Evolutionary conservation across 2,888 invertebrate genomes (phyloP).

Genomic region (Pyrgus malvae): DNA sequence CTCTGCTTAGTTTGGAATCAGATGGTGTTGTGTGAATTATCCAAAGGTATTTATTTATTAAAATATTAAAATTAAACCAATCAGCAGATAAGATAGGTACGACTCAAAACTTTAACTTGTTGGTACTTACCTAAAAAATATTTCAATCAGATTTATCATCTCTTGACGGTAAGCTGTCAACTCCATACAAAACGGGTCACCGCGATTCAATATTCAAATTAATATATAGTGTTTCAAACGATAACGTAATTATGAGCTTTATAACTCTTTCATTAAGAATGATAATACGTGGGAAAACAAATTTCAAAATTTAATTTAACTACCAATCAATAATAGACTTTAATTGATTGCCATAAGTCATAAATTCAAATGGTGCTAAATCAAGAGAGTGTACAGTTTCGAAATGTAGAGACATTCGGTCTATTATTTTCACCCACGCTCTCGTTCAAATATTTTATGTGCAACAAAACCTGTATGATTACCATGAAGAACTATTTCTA

Average conservation of each 20-base stretch:
- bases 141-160: background rate
- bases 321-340: slow-evolving; percentile 13
- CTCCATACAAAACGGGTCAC: slow-evolving; percentile 10
- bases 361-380: slow-evolving; percentile 4
- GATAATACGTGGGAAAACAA: slow-evolving; percentile 21
- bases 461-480: slow-evolving; percentile 41
- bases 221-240: slow-evolving; percentile 2
- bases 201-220: slow-evolving; percentile 13
- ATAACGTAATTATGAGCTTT: slow-evolving; percentile 28
- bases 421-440: slow-evolving; percentile 72
- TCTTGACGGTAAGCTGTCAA: slow-evolving; percentile 1
- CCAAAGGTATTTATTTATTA: too few species aligned
- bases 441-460: slow-evolving; percentile 50
- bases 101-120: too few species aligned
- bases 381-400: slow-evolving; percentile 44
- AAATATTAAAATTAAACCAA: too few species aligned
- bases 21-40: too few species aligned
- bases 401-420: slow-evolving; percentile 65
- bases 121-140: background rate
- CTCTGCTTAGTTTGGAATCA: too few species aligned
- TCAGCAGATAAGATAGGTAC: too few species aligned
- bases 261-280: slow-evolving; percentile 22
- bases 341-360: slow-evolving; percentile 2
- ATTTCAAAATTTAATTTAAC: slow-evolving; percentile 7
- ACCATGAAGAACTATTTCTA: slow-evolving; percentile 27